Evolutionary conservation across 2,797 vertebrate genomes (phyloP), one percentile per base, ranked within the genome.

Genomic region (Cephalopachus bancanus): DNA sequence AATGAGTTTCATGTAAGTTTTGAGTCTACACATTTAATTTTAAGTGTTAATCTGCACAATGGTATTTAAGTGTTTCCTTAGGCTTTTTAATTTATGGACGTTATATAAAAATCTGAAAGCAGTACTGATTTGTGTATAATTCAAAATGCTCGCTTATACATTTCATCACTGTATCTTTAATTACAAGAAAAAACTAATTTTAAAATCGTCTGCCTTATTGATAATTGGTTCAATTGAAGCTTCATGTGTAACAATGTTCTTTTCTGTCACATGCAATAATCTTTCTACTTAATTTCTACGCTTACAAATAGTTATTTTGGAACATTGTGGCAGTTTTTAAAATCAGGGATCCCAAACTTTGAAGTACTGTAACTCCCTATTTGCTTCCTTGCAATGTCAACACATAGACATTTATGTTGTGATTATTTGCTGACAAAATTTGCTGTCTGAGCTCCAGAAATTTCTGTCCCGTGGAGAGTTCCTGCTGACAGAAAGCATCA

Each of bases 161-260:
- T 67, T 30, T 71, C 78, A 78, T 88, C 57, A 79, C 20, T 59
- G 11, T 83, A 53, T 91, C 83, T 95, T 83, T 49, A 79, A 55
- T 87, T 81, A 74, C 12, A 53, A 79, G 30, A 11, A 84, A 75
- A 75, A 83, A 37, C 30, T n/a, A 69, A 90, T 55, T 93, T 86
- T 76, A 85, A 76, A 96, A 85, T 85, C 49, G 49, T 57, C 55
- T 95, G 86, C 53, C 28, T 64, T 90, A 12, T 88, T 91, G 91
- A 44, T 78, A 90, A 59, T 78, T 87, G 20, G 33, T 60, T 96
- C 9, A 69, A 24, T 26, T 12, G 33, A 83, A 91, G 64, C 12
- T 67, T 72, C 19, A 2, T 57, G 6, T 76, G 30, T 71, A 86
- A 83, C 51, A 22, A 33, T 62, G 11, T 33, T 87, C 10, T 80